A percentile compares a stretch with the other conserved stretches of the same genome.
These are phyloP conservation scores for Cryptocheilus praepositus DNA, from an alignment of 2,888 invertebrate genomes.

Conservation along the genomic window DNA sequence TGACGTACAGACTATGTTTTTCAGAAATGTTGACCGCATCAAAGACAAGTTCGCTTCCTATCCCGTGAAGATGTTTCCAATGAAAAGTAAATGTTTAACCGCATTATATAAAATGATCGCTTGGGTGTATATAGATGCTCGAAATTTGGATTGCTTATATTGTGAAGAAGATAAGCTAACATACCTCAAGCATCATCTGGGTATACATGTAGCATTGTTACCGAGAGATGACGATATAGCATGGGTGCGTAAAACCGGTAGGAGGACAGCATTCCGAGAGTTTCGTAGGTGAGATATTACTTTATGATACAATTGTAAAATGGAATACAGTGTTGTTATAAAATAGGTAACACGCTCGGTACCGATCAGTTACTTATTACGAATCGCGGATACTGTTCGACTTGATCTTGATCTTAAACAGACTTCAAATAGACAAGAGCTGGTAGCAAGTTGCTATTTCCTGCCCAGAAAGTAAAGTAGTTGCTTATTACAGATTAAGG, in stretches of 20 bases:
- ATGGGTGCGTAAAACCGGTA: conserved; percentile 54
- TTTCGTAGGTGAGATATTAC: conserved; percentile 48
- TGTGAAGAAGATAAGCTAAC: conserved; percentile 36
- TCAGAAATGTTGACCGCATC: conserved; percentile 70
- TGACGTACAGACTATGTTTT: too few relatives aligned
- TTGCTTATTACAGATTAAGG: too few relatives aligned
- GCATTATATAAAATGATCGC: conserved; percentile 73
- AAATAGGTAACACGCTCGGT: too few relatives aligned
- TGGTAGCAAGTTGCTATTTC: too few relatives aligned
- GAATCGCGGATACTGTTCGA: too few relatives aligned
- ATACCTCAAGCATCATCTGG: conserved; percentile 63
- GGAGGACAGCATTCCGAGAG: conserved; percentile 43
- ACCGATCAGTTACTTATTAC: too few relatives aligned
- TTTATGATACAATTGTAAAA: background rate
- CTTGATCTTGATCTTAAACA: too few relatives aligned
- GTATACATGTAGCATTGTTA: conserved; percentile 50
- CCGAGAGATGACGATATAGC: conserved; percentile 64
- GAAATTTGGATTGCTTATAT: conserved; percentile 63
- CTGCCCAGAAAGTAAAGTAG: too few relatives aligned
- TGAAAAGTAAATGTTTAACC: conserved; percentile 69
- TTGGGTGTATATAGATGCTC: conserved; percentile 73
- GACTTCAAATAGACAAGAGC: too few relatives aligned
- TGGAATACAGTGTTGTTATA: too few relatives aligned
- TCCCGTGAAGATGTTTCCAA: conserved; percentile 71
- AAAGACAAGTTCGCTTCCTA: conserved; percentile 73